These are phyloP conservation scores for Hippopotamyrus pictus DNA, from an alignment of 2,797 vertebrate genomes.

Conservation along the genomic window DNA sequence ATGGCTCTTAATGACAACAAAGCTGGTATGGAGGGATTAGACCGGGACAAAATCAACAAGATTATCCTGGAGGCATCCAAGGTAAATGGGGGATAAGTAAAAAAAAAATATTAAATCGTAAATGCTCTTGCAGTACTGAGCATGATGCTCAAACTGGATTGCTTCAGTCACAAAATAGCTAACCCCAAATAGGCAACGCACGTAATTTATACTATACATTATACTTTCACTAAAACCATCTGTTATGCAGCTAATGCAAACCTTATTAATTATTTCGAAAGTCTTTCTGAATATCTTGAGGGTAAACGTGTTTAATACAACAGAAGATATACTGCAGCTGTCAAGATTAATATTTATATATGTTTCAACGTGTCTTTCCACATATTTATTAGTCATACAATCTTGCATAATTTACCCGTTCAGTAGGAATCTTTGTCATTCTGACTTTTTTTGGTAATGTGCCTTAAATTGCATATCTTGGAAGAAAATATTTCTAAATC, in stretches of 20 bases:
- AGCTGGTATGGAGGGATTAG: slow-evolving; percentile 93
- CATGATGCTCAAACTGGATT: neutral
- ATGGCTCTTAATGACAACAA: slow-evolving; percentile 98
- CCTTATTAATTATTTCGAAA: neutral
- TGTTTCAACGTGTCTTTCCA: neutral
- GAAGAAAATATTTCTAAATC: neutral
- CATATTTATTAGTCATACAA: neutral
- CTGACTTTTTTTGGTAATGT: neutral
- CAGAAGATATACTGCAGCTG: neutral
- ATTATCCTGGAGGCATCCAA: slow-evolving; percentile 92
- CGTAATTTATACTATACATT: neutral
- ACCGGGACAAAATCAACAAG: slow-evolving; percentile 95
- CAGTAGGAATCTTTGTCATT: neutral
- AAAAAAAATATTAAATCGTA: neutral
- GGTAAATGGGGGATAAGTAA: slow-evolving; percentile 50
- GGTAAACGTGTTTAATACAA: neutral
- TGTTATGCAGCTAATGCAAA: neutral
- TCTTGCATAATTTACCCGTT: neutral
- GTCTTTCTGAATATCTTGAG: neutral
- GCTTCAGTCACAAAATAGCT: neutral
- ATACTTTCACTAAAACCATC: neutral
- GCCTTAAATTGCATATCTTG: neutral
- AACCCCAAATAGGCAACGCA: neutral
- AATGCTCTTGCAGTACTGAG: neutral
- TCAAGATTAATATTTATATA: neutral